phyloP scores from a whole-genome alignment of 2,888 invertebrate species.

The Pogonocherus hispidulus region DNA sequence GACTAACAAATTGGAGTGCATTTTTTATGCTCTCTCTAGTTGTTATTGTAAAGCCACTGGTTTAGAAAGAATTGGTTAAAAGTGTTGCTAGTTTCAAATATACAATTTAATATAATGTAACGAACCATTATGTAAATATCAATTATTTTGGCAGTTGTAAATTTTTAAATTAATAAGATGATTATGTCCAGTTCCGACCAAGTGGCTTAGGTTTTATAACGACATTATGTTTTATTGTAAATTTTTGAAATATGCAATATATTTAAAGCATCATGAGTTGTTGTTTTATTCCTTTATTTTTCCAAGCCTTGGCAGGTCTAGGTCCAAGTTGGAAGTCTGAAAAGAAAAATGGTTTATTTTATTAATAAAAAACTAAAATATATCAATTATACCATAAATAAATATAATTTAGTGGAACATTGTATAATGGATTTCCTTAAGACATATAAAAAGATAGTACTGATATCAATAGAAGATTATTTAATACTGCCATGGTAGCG shows the following conservation, averaged over 20 bases:
- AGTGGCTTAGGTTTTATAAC: conserved; percentile 67
- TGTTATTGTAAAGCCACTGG: conserved; percentile 53
- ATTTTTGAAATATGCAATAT: conserved; percentile 67
- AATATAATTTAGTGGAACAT: too few relatives aligned
- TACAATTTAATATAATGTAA: conserved; percentile 31
- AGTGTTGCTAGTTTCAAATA: conserved; percentile 35
- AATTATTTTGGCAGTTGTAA: conserved; percentile 46
- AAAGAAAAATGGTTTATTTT: too few relatives aligned
- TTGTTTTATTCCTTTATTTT: conserved; percentile 32
- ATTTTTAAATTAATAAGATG: conserved; percentile 37
- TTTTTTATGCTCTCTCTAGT: conserved; percentile 52
- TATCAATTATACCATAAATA: too few relatives aligned
- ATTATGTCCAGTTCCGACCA: conserved; percentile 58
- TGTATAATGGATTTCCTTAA: too few relatives aligned
- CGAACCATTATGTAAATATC: conserved; percentile 49
- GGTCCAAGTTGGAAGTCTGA: too few relatives aligned
- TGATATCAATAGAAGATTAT: too few relatives aligned
- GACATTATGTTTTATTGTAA: conserved; percentile 68
- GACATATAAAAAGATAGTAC: too few relatives aligned
- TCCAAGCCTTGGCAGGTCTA: too few relatives aligned
- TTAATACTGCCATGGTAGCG: too few relatives aligned
- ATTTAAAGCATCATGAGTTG: conserved; percentile 63
- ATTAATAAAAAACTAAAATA: too few relatives aligned
- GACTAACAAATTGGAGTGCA: conserved; percentile 54
- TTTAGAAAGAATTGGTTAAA: conserved; percentile 47